Evolutionary conservation across 2,113 vertebrate genomes (phyloP).

Genomic region (Eulemur macaco): DNA sequence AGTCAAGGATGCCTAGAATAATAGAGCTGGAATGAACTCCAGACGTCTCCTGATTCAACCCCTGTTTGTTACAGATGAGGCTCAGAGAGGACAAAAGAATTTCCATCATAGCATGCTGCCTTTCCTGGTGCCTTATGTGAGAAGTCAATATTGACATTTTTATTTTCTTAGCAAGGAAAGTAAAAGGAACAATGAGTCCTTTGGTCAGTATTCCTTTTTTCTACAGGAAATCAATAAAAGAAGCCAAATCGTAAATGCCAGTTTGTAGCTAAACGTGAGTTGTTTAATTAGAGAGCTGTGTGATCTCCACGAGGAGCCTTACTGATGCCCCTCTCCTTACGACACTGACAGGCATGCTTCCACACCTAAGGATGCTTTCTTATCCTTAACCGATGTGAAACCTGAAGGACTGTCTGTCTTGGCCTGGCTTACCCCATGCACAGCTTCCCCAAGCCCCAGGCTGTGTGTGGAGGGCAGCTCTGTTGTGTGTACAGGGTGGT

Average conservation of each 20-base stretch:
- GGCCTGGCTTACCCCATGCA: background rate
- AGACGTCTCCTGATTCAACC: background rate
- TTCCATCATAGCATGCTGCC: background rate
- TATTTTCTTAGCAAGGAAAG: background rate
- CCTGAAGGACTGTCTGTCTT: background rate
- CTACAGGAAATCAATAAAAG: background rate
- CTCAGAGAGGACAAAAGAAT: background rate
- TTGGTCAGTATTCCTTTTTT: background rate
- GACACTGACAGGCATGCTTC: background rate
- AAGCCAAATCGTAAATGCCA: background rate
- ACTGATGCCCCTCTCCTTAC: background rate
- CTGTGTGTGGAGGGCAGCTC: too few species aligned
- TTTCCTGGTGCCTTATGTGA: background rate
- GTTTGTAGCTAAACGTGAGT: background rate
- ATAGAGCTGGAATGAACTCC: background rate
- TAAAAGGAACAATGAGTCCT: background rate
- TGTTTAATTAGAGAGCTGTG: background rate
- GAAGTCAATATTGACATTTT: background rate
- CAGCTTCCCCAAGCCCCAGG: background rate
- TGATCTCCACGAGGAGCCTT: background rate
- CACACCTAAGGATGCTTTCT: background rate
- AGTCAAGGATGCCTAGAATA: background rate
- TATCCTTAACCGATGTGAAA: background rate
- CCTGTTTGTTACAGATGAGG: background rate
- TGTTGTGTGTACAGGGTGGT: fast-evolving